Evolutionary conservation across 1,140 invertebrate species (phyloP).

Genomic region (Drosophila insularis): DNA sequence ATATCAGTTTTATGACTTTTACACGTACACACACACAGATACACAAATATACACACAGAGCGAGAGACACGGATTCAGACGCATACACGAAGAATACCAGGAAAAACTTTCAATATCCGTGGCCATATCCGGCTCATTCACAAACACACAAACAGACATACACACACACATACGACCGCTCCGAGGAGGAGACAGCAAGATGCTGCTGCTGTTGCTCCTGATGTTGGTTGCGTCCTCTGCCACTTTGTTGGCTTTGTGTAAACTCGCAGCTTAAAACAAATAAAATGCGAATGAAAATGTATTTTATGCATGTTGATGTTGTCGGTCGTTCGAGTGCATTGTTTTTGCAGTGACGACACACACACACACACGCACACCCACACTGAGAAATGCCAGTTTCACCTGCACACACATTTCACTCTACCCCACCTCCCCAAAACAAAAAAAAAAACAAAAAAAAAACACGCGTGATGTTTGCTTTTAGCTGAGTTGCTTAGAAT

Average conservation of each 20-base stretch:
- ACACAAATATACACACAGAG: neutral
- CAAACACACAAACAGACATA: constrained; percentile 22
- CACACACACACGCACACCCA: constrained; percentile 25
- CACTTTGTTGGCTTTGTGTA: constrained; percentile 76
- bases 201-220: constrained; percentile 17
- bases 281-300: constrained; percentile 78
- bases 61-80: neutral
- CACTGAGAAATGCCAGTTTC: constrained; percentile 16
- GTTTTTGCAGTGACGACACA: constrained; percentile 73
- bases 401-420: constrained; percentile 33
- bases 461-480: constrained; percentile 59
- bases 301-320: constrained; percentile 75
- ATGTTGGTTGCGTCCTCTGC: constrained; percentile 28
- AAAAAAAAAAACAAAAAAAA: too few relatives aligned
- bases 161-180: constrained; percentile 15
- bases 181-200: constrained; percentile 12
- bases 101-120: constrained; percentile 76
- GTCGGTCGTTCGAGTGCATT: constrained; percentile 58
- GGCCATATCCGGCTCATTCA: constrained; percentile 62
- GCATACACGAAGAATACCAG: constrained; percentile 35
- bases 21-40: constrained; percentile 4
- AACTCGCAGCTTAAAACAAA: constrained; percentile 77
- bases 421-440: neutral
- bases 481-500: constrained; percentile 29
- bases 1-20: constrained; percentile 70